Base-by-base conservation (phyloP, 2,888 invertebrate species). In the Ceriagrion tenellum region DNA sequence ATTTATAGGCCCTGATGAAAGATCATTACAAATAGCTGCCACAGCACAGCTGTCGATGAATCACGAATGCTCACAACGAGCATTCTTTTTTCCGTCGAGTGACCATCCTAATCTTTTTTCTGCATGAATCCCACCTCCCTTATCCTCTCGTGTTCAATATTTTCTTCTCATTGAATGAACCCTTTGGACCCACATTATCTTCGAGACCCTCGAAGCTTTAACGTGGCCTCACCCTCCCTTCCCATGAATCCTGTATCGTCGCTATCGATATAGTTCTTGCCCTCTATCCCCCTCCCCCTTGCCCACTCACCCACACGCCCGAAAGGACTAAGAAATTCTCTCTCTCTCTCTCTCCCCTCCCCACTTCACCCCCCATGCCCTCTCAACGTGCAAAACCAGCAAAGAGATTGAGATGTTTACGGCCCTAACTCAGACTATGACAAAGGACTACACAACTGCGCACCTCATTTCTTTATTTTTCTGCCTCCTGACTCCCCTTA, bases 321-420 rank as follows among this genome's bases (percentile, higher is more conserved):
- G 59, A 59, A 69, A 93, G 93, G 74, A 47, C 47, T 55, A 74
- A 93, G 93, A 63, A 81, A 93, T 69, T 93, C 69, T 47, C 69
- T n/a, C 63, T 69, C 69, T 47, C 63, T n/a, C 81, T 16, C n/a
- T 4, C 81, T 8, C 59, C 59, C 16, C 35, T 26, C 93, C 69
- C 40, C 35, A 13, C 26, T 13, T 4, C 35, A 69, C 69, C 63
- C 81, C 81, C 26, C 30, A 12, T n/a, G 4, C 59, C 59, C 16
- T 40, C 26, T 69, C 93, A 30, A n/a, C 30, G 3, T 13, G 12
- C 35, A 12, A 81, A 81, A 69, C 69, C 30, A 47, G 93, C 69
- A 69, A 93, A n/a, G 93, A 93, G 93, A 93, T 93, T 93, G 93
- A 93, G 93, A 93, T 93, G 93, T 93, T 93, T 93, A 93, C 93